A percentile compares a stretch with the other conserved stretches of the same genome.
Conservation (phyloP, 2,888 invertebrate genomes). For the Amorpha juglandis region DNA sequence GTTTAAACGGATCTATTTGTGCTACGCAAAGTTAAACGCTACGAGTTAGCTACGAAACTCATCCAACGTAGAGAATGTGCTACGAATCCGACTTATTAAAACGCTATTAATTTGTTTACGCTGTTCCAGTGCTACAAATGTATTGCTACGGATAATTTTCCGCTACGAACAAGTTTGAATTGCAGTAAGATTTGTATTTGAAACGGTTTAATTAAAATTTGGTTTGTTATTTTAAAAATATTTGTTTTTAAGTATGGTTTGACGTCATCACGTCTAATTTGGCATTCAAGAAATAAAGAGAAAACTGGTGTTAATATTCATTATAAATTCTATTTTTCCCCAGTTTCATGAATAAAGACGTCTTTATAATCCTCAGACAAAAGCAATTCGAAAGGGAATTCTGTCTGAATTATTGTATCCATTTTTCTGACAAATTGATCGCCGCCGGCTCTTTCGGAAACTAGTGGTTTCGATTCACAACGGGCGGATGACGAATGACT, state of each 20-base stretch:
- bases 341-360: not conserved
- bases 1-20: not conserved
- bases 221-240: not conserved
- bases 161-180: conserved; percentile 1
- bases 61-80: conserved; percentile 2
- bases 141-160: conserved; percentile 9
- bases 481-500: not conserved
- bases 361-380: not conserved
- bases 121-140: conserved; percentile 11
- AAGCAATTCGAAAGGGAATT: not conserved
- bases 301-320: not conserved
- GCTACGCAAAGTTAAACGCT: conserved; percentile 21
- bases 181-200: not conserved
- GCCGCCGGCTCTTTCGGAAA: conserved; percentile 4
- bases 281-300: too few relatives aligned
- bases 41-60: conserved; percentile 21
- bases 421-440: conserved; percentile 3
- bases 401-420: not conserved
- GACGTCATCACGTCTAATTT: too few relatives aligned
- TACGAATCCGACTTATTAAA: conserved; percentile 13
- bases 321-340: not conserved
- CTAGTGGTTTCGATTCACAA: not conserved
- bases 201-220: not conserved
- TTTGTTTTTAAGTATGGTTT: too few relatives aligned
- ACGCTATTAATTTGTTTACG: conserved; percentile 13